A percentile compares a stretch with the other conserved stretches of the same genome.
Evolutionary conservation across 2,797 vertebrate species (phyloP).

Genomic region (Tragelaphus eurycerus): DNA sequence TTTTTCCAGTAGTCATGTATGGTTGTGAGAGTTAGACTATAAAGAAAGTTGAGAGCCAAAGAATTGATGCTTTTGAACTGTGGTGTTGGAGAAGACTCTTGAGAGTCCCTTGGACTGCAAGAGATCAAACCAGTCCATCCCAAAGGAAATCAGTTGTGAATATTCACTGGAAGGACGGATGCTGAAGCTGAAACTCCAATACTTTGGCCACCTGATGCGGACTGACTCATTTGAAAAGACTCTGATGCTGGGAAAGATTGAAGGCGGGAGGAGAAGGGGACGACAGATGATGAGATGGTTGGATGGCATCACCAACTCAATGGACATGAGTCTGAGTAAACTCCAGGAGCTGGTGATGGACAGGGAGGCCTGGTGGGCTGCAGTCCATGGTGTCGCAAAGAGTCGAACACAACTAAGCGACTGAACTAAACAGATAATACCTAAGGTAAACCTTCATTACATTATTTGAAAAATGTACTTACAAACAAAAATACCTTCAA

Average conservation of each 20-base stretch:
- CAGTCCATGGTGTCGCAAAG: neutral
- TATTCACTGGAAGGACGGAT: neutral
- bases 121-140: neutral
- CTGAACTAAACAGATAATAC: neutral
- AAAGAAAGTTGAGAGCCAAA: neutral
- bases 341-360: neutral
- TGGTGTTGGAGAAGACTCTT: neutral
- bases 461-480: slow-evolving; percentile 16
- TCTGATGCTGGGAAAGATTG: neutral
- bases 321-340: neutral
- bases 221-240: neutral
- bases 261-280: neutral
- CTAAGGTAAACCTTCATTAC: neutral
- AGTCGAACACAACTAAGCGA: neutral
- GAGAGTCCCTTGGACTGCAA: neutral
- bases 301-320: neutral
- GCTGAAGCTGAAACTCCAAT: neutral
- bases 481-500: neutral
- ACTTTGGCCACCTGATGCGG: neutral
- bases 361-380: neutral
- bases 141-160: neutral
- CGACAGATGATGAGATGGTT: neutral
- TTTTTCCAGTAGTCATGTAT: neutral
- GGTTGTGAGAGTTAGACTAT: neutral
- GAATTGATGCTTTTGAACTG: neutral